These are phyloP conservation scores for Bos taurus DNA, from an alignment of 2,113 vertebrate genomes.

Conservation along the genomic window DNA sequence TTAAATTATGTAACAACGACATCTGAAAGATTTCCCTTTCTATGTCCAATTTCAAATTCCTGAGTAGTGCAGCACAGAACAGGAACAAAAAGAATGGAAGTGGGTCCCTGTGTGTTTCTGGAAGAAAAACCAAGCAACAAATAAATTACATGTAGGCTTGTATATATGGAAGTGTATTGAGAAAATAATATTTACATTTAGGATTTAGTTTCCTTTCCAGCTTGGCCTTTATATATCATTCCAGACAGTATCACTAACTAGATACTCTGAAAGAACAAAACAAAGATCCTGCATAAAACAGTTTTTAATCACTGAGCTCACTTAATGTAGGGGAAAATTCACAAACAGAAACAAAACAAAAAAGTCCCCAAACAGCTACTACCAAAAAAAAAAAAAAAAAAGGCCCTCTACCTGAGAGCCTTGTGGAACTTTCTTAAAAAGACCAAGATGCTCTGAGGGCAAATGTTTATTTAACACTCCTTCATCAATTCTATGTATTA, in stretches of 20 bases:
- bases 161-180: not conserved
- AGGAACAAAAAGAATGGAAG: not conserved
- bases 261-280: slow-evolving; percentile 10
- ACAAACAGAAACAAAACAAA: not conserved
- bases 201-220: not conserved
- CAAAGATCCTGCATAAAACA: not conserved
- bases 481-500: not conserved
- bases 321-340: not conserved
- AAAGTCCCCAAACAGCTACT: not conserved
- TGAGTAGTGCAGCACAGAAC: not conserved
- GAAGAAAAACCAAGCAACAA: not conserved
- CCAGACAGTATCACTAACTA: not conserved
- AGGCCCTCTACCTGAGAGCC: not conserved
- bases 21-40: not conserved
- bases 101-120: not conserved
- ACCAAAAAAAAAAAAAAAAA: not conserved
- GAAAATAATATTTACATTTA: not conserved
- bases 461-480: not conserved
- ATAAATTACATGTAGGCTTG: not conserved
- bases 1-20: not conserved
- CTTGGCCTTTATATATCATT: not conserved
- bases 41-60: not conserved
- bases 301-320: not conserved
- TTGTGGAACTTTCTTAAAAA: not conserved
- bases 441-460: not conserved